These are phyloP conservation scores for Brienomyrus longianalis DNA, from an alignment of 2,113 vertebrate species.

Conservation along the genomic window DNA sequence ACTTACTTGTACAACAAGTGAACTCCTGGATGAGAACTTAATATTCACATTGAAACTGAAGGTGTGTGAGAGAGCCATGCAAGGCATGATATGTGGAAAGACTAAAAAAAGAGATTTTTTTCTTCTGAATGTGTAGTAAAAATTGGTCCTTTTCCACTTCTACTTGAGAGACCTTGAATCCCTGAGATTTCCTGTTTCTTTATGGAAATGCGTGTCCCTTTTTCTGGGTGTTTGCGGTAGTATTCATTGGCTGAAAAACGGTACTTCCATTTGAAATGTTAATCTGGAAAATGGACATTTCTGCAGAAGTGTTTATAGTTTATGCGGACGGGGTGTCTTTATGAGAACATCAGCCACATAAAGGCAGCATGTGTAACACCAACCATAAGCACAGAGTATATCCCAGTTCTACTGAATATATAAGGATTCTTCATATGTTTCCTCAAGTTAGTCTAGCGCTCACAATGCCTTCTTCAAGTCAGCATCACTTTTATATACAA, in stretches of 20 bases:
- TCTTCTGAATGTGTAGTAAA: not conserved
- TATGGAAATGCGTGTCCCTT: not conserved
- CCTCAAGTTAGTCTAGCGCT: not conserved
- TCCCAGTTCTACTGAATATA: not conserved
- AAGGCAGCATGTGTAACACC: not conserved
- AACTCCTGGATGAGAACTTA: not conserved
- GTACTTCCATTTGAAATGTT: not conserved
- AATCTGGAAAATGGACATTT: not conserved
- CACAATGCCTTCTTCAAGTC: not conserved
- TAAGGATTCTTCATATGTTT: not conserved
- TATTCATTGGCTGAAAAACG: not conserved
- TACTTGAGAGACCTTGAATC: no score
- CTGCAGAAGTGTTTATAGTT: not conserved
- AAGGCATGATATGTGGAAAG: not conserved
- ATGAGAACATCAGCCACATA: not conserved
- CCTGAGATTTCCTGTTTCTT: no score
- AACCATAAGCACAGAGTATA: not conserved
- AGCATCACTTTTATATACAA: not conserved
- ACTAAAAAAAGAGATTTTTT: not conserved
- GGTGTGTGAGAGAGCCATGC: not conserved
- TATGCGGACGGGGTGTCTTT: not conserved
- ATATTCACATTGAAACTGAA: not conserved
- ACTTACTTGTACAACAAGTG: not conserved
- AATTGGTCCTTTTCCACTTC: no score
- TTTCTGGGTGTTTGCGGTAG: not conserved